These are phyloP conservation scores for Drosophila macrospina DNA, from an alignment of 2,888 invertebrate species.

Conservation along the genomic window DNA sequence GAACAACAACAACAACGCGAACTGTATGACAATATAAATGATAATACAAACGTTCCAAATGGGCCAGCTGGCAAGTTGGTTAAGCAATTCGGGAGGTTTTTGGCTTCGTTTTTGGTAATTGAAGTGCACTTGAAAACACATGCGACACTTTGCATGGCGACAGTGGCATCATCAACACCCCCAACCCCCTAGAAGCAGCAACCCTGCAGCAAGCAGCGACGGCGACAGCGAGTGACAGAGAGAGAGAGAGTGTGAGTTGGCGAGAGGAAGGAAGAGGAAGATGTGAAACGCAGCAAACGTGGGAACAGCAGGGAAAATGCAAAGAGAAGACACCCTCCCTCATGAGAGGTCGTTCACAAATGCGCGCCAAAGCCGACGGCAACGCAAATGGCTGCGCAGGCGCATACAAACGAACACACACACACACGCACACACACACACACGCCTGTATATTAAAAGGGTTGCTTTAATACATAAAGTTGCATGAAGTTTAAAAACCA, in stretches of 20 bases:
- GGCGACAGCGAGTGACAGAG: neutral
- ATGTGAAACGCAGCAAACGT: slow-evolving; percentile 23
- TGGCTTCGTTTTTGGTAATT: slow-evolving; percentile 61
- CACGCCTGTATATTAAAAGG: slow-evolving; percentile 45
- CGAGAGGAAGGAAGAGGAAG: neutral
- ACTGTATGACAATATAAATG: slow-evolving; percentile 38
- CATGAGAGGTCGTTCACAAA: slow-evolving; percentile 50
- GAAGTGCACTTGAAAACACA: slow-evolving; percentile 81
- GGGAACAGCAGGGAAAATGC: slow-evolving; percentile 14
- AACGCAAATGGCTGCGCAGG: slow-evolving; percentile 59
- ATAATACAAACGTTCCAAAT: slow-evolving; percentile 30
- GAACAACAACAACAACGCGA: neutral
- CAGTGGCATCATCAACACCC: slow-evolving; percentile 32
- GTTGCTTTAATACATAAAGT: slow-evolving; percentile 43
- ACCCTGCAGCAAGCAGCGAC: slow-evolving; percentile 22
- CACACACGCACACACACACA: slow-evolving; percentile 16
- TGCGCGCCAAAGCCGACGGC: slow-evolving; percentile 69
- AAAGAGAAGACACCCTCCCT: slow-evolving; percentile 56
- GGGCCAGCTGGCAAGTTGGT: slow-evolving; percentile 49
- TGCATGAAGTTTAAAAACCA: slow-evolving; percentile 57
- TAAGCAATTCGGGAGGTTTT: slow-evolving; percentile 10
- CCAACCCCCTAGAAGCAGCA: slow-evolving; percentile 24
- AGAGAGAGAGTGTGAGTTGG: neutral
- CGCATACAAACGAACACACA: slow-evolving; percentile 37
- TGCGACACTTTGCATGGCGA: slow-evolving; percentile 70